Conservation (phyloP, 1,140 invertebrate species). For the Radopholus similis region DNA sequence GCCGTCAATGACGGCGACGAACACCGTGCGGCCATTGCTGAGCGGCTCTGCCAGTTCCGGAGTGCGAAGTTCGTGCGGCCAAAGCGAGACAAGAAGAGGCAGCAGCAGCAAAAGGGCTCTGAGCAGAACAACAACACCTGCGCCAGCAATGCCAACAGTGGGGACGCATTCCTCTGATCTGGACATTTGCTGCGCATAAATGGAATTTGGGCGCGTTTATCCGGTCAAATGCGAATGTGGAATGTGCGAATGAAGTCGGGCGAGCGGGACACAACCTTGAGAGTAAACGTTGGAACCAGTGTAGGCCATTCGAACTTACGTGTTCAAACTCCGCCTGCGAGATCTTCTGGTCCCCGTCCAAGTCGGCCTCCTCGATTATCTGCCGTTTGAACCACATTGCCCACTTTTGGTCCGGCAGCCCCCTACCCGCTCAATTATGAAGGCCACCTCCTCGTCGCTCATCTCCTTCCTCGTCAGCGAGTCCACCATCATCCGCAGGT, state of each 20-base stretch:
- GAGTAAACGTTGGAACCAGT: no score
- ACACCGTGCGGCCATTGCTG: no score
- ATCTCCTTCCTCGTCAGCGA: conserved; percentile 61
- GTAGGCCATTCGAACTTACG: no score
- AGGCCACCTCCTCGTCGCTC: conserved; percentile 77
- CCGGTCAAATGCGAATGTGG: conserved; percentile 76
- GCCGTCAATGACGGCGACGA: no score
- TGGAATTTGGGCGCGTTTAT: background rate
- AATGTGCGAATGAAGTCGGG: conserved; percentile 72
- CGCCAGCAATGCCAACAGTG: background rate
- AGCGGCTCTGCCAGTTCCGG: background rate
- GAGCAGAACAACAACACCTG: background rate
- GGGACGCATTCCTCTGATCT: background rate
- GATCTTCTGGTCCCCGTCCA: conserved; percentile 65
- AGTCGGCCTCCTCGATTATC: conserved; percentile 65
- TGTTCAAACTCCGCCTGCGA: conserved; percentile 66
- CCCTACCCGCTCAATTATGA: conserved; percentile 66
- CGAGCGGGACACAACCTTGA: conserved; percentile 65
- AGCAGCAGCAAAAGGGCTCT: background rate
- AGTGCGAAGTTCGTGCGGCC: background rate
- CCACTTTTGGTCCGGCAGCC: no score
- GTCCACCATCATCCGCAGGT: conserved; percentile 12
- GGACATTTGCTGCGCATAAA: no score
- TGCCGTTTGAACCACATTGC: no score
- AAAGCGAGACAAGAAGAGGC: background rate